Conservation (phyloP, 2,888 invertebrate genomes). For the Nymphalis urticae region DNA sequence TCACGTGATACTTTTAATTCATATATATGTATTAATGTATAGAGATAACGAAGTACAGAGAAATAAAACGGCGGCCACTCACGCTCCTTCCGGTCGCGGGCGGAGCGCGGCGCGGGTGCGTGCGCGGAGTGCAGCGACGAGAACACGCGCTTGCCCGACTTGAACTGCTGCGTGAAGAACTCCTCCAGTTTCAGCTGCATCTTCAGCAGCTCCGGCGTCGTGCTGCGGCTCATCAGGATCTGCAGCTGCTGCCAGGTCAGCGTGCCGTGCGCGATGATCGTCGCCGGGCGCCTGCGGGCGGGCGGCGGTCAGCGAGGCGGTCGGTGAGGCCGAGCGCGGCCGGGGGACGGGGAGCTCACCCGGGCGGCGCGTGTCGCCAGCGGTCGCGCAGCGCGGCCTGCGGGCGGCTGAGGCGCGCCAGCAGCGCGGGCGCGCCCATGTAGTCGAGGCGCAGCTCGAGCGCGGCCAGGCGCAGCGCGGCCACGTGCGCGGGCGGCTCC, state of each 20-base stretch:
- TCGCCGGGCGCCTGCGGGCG: slow-evolving; percentile 84
- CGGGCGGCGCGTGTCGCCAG: slow-evolving; percentile 43
- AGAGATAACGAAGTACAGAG: not conserved
- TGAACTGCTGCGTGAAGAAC: slow-evolving; percentile 98
- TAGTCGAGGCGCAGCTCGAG: slow-evolving; percentile 96
- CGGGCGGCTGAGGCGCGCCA: slow-evolving; percentile 94
- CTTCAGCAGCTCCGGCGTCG: slow-evolving; percentile 97
- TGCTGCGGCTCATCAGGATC: slow-evolving; percentile 97
- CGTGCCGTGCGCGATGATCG: slow-evolving; percentile 95
- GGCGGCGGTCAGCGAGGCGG: no score
- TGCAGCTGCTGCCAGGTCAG: slow-evolving; percentile 97
- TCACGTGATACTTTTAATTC: no score
- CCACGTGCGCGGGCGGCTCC: slow-evolving; percentile 94
- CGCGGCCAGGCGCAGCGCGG: slow-evolving; percentile 89
- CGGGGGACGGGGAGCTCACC: slow-evolving; percentile 14
- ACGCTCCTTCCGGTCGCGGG: slow-evolving; percentile 55
- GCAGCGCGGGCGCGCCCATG: slow-evolving; percentile 98
- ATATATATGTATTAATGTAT: no score
- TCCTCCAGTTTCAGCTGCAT: slow-evolving; percentile 98
- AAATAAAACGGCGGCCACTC: slow-evolving; percentile 38
- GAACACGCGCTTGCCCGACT: slow-evolving; percentile 96
- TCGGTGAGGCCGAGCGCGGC: no score
- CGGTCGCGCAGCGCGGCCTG: slow-evolving; percentile 59
- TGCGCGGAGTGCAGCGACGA: slow-evolving; percentile 82
- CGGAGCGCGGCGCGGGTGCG: slow-evolving; percentile 32